Evolutionary conservation across 64 coral and sea anemone species (phyloP), one percentile per base, ranked within the genome.

Genomic region (Hydrozoanthus tunicans): DNA sequence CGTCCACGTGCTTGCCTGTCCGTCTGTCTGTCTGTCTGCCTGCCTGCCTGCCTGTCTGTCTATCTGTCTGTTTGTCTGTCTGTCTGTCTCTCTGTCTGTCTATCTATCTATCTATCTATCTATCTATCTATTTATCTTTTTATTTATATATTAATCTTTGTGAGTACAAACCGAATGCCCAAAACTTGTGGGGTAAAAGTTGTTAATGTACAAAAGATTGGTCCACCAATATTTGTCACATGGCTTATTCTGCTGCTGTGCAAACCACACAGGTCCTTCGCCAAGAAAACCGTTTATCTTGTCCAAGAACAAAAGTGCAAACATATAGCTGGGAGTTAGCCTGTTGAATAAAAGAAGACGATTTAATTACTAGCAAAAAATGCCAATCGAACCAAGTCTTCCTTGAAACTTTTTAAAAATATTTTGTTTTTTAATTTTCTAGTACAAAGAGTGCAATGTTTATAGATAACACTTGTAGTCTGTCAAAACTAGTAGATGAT

Each of bases 151-250:
- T 17, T 51, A 0, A 10, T 6, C 79, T 9, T 43, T 43, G 32
- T 27, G 3, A 32, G 64, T 51, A 91, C 89, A 53, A 70, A 96
- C 94, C 89, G 32, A 51, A 7, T 78, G 26, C 2, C 51, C 5
- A 6, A 93, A 64, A 3, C 56, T 25, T 9, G 78, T 94, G 6
- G 95, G 95, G 56, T 92, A 94, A 27, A 98, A 98, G 56, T 98
- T 98, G 62, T 98, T 98, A 52, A 98, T 98, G 12, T 98, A 98
- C 1, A 98, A 67, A 4, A 98, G 56, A 59, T 98, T 98, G 12
- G 95, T 98, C 95, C 95, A 98, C 95, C 95, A 98, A 11, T 98
- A 94, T 20, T 94, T 94, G 43, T 91, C 90, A 81, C 96, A 98
- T 54, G 77, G 85, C 51, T 61, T 53, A 5, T 93, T 84, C n/a